Evolutionary conservation across 2,888 invertebrate species (phyloP), one percentile per base, ranked within the genome.

Genomic region (Molanna angustata): DNA sequence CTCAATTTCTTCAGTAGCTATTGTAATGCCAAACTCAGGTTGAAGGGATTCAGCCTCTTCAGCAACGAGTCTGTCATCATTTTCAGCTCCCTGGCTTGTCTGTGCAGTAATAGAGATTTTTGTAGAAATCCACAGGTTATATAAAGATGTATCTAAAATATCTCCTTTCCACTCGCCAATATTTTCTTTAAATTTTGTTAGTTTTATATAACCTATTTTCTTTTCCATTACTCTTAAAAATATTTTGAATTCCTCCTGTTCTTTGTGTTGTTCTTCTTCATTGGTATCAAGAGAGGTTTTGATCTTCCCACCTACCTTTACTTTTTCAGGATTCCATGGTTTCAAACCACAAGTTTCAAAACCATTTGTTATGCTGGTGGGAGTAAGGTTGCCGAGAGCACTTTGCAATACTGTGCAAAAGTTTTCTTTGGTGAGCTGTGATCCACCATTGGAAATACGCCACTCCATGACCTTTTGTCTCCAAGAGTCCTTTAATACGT

Each of bases 401-500:
- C 41, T 60, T 61, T 37, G 51, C 44, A 66, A 54, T 31, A 65
- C 19, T 19, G 58, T 58, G 27, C 63, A 58, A 58, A 67, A 64
- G 54, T 61, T 59, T 56, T 60, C 62, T 41, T 58, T 63, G 17
- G 41, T 13, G 13, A 66, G 46, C 49, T 56, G 54, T 49, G 55
- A 18, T n/a, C 60, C 60, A 20, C 61, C 52, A 44, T 63, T 61
- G 35, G 63, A 31, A 27, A 64, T 49, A 54, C 62, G 49, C 64
- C 64, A 65, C 14, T 35, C 13, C 4, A 13, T 11, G 14, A 35
- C 35, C 13, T 4, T 14, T 4, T 13, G 19, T 50, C 59, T 65
- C 67, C 67, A 69, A 42, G 50, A 53, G 19, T 20, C 40, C 59
- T 69, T 67, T 16, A 69, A 47, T 7, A 66, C 60, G 44, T 58